Percentiles rank a stretch among this genome's conserved stretches.
Conservation (phyloP, 2,888 invertebrate species). For the Portevinia maculata region DNA sequence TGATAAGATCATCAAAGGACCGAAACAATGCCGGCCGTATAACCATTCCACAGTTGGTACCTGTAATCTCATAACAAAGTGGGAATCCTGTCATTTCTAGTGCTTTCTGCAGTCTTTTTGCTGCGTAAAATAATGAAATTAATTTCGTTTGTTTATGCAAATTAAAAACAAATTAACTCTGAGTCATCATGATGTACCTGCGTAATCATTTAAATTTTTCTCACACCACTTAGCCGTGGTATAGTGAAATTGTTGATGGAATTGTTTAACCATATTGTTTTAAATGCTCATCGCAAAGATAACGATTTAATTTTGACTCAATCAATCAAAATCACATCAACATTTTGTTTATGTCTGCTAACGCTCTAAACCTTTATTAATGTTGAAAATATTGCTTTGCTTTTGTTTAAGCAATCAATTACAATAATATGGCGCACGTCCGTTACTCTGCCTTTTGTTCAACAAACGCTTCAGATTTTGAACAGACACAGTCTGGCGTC, state of each 20-base stretch:
- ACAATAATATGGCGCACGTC: background rate
- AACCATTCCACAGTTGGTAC: too few relatives aligned
- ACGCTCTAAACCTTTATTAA: background rate
- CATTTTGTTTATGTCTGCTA: background rate
- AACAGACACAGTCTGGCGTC: background rate
- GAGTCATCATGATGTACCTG: background rate
- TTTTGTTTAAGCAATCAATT: slow-evolving; percentile 11
- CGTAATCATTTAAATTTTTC: background rate
- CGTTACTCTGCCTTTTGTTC: background rate
- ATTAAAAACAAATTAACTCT: background rate
- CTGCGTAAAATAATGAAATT: background rate
- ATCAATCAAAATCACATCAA: slow-evolving; percentile 45
- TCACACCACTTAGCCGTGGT: background rate
- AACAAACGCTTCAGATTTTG: background rate
- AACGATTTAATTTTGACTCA: slow-evolving; percentile 1
- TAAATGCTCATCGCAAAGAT: background rate
- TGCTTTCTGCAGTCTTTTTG: background rate
- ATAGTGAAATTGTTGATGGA: background rate
- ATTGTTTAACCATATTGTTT: slow-evolving; percentile 11
- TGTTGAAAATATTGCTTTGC: slow-evolving; percentile 10
- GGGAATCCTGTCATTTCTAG: background rate
- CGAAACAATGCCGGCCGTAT: too few relatives aligned
- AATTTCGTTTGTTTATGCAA: background rate
- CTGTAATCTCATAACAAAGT: background rate
- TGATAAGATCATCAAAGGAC: too few relatives aligned